Evolutionary conservation across 2,797 vertebrate genomes (phyloP).

Genomic region (Enteromius anoplus): DNA sequence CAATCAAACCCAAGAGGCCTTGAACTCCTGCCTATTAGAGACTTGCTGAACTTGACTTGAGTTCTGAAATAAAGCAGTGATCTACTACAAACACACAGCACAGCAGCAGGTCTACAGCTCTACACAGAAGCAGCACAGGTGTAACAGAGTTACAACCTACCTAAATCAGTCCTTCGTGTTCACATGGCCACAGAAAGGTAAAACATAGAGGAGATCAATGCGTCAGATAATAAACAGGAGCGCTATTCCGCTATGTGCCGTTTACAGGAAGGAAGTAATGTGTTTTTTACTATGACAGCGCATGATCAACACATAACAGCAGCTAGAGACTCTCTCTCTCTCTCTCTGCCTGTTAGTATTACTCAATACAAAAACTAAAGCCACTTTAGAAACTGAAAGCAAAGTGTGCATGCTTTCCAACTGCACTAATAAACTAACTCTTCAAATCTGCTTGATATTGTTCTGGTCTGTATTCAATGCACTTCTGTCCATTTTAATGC

Average conservation of each 20-base stretch:
- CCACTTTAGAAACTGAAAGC: not conserved
- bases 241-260: not conserved
- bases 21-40: not conserved
- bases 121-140: constrained; percentile 13
- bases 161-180: constrained; percentile 19
- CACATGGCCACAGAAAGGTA: constrained; percentile 9
- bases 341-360: constrained; percentile 3
- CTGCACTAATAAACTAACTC: not conserved
- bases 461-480: not conserved
- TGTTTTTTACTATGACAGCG: constrained; percentile 32
- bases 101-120: not conserved
- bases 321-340: not conserved
- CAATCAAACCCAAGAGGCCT: not conserved
- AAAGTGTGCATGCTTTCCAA: not conserved
- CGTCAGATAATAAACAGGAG: constrained; percentile 17
- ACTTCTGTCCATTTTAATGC: not conserved
- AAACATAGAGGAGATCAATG: constrained; percentile 9
- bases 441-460: not conserved
- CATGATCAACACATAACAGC: constrained; percentile 26
- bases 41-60: not conserved
- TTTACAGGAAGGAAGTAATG: constrained; percentile 27
- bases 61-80: not conserved
- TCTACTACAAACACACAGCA: not conserved
- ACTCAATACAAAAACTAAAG: not conserved
- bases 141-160: constrained; percentile 1